These are phyloP conservation scores for Periphyllus acericola DNA, from an alignment of 2,888 invertebrate species.

Conservation along the genomic window DNA sequence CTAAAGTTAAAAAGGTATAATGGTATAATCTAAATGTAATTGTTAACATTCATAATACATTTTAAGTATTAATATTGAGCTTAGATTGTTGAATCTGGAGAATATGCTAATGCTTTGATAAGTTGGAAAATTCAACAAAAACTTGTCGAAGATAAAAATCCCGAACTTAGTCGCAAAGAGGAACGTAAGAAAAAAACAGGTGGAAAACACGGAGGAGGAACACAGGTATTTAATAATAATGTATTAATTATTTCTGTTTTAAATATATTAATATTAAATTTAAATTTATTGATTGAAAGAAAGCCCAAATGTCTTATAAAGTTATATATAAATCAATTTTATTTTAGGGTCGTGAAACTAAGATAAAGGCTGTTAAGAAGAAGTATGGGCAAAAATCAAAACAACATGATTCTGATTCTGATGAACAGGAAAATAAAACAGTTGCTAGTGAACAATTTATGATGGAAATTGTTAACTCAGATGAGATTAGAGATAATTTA, in stretches of 20 bases:
- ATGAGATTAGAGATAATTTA: slow-evolving; percentile 77
- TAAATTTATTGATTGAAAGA: not conserved
- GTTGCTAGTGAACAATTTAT: slow-evolving; percentile 67
- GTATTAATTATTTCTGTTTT: not conserved
- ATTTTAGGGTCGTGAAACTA: slow-evolving; percentile 84
- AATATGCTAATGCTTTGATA: slow-evolving; percentile 67
- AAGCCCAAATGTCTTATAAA: not conserved
- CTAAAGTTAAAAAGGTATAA: slow-evolving; percentile 70
- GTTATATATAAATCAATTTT: not conserved
- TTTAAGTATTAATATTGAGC: not conserved
- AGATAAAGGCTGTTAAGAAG: slow-evolving; percentile 93
- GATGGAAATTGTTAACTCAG: slow-evolving; percentile 75
- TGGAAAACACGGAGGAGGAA: slow-evolving; percentile 91
- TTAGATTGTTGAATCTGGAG: slow-evolving; percentile 57
- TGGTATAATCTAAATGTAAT: slow-evolving; percentile 63
- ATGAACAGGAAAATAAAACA: slow-evolving; percentile 71
- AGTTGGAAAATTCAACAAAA: slow-evolving; percentile 72
- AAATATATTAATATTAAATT: slow-evolving; percentile 17
- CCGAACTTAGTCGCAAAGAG: slow-evolving; percentile 77
- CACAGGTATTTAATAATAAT: slow-evolving; percentile 70
- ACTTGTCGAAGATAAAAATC: slow-evolving; percentile 61
- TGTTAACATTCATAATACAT: not conserved
- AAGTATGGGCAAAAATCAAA: slow-evolving; percentile 69
- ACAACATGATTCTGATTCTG: slow-evolving; percentile 76
- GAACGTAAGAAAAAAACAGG: slow-evolving; percentile 87